Conservation (phyloP, 2,113 vertebrate genomes). For the Pogona vitticeps region DNA sequence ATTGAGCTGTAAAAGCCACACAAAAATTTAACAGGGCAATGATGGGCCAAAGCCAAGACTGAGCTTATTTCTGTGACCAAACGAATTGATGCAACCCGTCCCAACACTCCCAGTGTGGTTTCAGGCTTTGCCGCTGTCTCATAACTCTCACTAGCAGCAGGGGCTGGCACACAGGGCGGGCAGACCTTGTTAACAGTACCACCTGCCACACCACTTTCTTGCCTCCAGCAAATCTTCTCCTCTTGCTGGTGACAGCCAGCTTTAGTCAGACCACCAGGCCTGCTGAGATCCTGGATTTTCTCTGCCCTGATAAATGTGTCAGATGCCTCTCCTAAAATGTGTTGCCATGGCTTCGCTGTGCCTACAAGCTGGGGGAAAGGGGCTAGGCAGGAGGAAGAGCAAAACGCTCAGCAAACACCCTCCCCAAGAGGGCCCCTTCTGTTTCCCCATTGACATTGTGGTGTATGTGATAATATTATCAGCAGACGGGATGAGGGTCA, state of each 20-base stretch:
- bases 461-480: not conserved
- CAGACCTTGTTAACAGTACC: not conserved
- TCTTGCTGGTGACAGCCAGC: not conserved
- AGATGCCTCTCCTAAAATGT: not conserved
- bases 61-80: not conserved
- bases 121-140: no score
- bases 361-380: not conserved
- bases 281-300: not conserved
- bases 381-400: not conserved
- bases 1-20: not conserved
- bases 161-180: not conserved
- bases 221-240: not conserved
- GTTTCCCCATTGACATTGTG: not conserved
- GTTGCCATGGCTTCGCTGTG: not conserved
- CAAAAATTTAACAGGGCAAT: not conserved
- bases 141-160: not conserved
- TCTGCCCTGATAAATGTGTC: not conserved
- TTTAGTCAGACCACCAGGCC: not conserved
- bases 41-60: not conserved
- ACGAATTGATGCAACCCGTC: not conserved
- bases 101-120: not conserved
- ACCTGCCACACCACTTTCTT: not conserved
- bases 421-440: not conserved
- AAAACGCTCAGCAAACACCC: not conserved
- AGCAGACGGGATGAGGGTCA: not conserved